phyloP scores from a whole-genome alignment of 30 jellyfish, hydroid and myxozoan species.

The Aurelia sp. region DNA sequence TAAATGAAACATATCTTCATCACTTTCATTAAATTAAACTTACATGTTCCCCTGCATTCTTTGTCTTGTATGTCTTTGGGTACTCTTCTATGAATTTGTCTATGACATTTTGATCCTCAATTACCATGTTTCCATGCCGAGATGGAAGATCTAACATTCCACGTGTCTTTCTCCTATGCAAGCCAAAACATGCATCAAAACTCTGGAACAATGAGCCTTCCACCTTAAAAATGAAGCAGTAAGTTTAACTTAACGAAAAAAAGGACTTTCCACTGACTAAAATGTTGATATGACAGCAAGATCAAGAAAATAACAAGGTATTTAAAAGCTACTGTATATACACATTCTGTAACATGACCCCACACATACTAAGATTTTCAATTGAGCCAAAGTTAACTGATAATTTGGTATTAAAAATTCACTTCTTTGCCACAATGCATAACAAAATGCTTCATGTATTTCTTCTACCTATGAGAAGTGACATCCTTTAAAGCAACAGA shows the following conservation, averaged over 20 bases:
- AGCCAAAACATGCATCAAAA: slow-evolving; percentile 37
- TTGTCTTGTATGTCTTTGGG: slow-evolving; percentile 15
- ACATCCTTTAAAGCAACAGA: neutral
- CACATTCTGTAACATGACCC: too few species aligned
- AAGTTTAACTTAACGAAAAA: slow-evolving; percentile 4
- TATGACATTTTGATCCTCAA: slow-evolving; percentile 19
- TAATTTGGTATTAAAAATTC: neutral
- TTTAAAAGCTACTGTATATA: too few species aligned
- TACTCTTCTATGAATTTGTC: slow-evolving; percentile 22
- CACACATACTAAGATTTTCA: neutral
- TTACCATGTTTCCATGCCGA: slow-evolving; percentile 23
- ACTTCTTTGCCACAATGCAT: slow-evolving; percentile 3
- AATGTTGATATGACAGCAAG: too few species aligned
- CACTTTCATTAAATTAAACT: too few species aligned
- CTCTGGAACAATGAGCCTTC: slow-evolving; percentile 26
- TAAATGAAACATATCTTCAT: slow-evolving; percentile 8
- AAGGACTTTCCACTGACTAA: too few species aligned
- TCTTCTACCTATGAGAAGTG: neutral
- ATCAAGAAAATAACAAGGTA: too few species aligned
- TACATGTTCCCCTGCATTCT: slow-evolving; percentile 26
- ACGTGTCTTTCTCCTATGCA: slow-evolving; percentile 28
- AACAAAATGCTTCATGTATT: neutral
- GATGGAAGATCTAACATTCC: too few species aligned
- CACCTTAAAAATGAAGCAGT: slow-evolving; percentile 18
- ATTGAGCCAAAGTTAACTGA: slow-evolving; percentile 6